A percentile compares a stretch with the other conserved stretches of the same genome.
These are phyloP conservation scores for Etheostoma spectabile DNA, from an alignment of 2,113 vertebrate genomes.

Conservation along the genomic window DNA sequence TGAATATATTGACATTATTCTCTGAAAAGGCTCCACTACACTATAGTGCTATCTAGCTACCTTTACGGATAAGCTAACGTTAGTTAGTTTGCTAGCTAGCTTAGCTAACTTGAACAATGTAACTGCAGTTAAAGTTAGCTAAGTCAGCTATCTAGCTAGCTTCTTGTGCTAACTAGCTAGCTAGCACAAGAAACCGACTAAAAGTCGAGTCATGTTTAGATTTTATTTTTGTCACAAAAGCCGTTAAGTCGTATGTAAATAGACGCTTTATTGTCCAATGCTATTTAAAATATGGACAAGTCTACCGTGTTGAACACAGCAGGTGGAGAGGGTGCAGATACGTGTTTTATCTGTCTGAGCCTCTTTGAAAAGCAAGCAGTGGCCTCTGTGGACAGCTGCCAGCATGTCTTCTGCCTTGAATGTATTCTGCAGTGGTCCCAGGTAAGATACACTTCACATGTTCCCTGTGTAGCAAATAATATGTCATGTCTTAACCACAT, in stretches of 20 bases:
- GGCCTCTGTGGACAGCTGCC: constrained; percentile 63
- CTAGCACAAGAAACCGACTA: neutral
- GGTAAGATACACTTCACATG: constrained; percentile 38
- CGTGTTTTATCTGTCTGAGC: constrained; percentile 70
- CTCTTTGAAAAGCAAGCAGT: constrained; percentile 48
- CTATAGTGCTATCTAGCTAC: no score
- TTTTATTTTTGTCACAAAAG: neutral
- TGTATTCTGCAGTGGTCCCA: constrained; percentile 75
- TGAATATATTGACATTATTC: neutral
- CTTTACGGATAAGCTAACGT: neutral
- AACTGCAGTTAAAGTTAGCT: no score
- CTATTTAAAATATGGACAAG: neutral
- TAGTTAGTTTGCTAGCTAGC: neutral
- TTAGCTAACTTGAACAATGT: no score
- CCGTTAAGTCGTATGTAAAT: neutral
- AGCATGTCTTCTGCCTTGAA: constrained; percentile 63
- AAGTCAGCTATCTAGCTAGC: no score
- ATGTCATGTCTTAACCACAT: neutral
- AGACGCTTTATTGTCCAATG: no score
- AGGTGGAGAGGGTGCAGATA: constrained; percentile 18
- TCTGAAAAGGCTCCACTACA: neutral
- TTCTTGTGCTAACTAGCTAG: neutral
- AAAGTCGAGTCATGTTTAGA: neutral
- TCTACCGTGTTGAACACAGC: neutral
- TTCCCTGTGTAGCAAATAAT: neutral